Conservation (phyloP, 1,140 invertebrate species). For the Zophobas atratus region DNA sequence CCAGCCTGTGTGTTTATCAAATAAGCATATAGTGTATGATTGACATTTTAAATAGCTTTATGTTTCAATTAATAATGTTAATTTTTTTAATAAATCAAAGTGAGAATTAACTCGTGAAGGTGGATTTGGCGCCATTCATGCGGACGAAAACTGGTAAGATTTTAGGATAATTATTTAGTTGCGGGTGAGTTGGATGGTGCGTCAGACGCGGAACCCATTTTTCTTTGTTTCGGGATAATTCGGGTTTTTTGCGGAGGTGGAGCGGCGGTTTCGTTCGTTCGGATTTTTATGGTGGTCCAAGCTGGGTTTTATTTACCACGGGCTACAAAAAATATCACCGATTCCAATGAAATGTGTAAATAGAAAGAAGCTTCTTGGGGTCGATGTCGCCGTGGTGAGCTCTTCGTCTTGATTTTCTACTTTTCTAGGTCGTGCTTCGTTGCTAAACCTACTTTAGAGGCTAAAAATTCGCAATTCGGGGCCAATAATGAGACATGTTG, state of each 20-base stretch:
- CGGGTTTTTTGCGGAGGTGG: not conserved
- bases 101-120: slow-evolving; percentile 20
- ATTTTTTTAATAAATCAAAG: slow-evolving; percentile 38
- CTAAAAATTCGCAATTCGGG: no score
- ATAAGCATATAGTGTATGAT: slow-evolving; percentile 61
- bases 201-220: not conserved
- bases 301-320: no score
- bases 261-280: no score
- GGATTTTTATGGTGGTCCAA: no score
- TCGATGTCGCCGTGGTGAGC: no score
- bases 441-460: no score
- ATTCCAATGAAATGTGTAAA: slow-evolving; percentile 24
- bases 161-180: not conserved
- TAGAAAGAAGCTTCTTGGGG: slow-evolving; percentile 2
- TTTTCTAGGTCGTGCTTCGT: no score
- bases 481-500: no score
- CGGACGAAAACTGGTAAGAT: not conserved
- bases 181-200: not conserved
- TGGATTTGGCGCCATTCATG: slow-evolving; percentile 15
- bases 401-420: no score
- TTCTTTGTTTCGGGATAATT: not conserved
- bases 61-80: slow-evolving; percentile 48
- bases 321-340: not conserved
- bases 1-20: slow-evolving; percentile 62
- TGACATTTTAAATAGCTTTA: slow-evolving; percentile 55